Evolutionary conservation across 2,888 invertebrate species (phyloP).

Genomic region (Pseudococcus jackbeardsleyi): DNA sequence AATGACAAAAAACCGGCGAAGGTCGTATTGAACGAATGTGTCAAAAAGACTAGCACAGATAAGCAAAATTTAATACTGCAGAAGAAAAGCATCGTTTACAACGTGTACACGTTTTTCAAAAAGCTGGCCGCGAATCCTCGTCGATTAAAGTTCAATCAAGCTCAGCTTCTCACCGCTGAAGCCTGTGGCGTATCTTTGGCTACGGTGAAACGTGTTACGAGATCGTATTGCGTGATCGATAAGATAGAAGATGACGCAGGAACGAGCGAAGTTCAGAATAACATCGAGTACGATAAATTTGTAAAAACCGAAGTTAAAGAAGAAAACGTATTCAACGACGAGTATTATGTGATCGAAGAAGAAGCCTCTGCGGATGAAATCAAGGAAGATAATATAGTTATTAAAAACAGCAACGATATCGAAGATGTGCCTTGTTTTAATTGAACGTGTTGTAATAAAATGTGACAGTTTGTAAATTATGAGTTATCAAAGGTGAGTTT

Average conservation of each 20-base stretch:
- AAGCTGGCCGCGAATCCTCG: background rate
- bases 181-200: background rate
- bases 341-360: too few relatives aligned
- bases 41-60: background rate
- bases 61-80: conserved; percentile 1
- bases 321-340: background rate
- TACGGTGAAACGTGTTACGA: conserved; percentile 30
- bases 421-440: background rate
- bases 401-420: background rate
- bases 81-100: conserved; percentile 21
- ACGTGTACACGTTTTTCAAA: conserved; percentile 42
- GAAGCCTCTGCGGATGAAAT: background rate
- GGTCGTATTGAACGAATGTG: background rate
- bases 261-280: background rate
- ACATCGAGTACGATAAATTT: background rate
- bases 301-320: background rate
- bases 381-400: background rate
- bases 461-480: background rate
- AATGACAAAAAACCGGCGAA: background rate
- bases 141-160: conserved; percentile 17
- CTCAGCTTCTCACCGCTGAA: conserved; percentile 16
- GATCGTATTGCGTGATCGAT: background rate
- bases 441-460: background rate
- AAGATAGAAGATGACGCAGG: background rate
- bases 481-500: background rate